Base-by-base conservation (phyloP, 2,113 vertebrate genomes). In the Phrynocephalus versicolor region DNA sequence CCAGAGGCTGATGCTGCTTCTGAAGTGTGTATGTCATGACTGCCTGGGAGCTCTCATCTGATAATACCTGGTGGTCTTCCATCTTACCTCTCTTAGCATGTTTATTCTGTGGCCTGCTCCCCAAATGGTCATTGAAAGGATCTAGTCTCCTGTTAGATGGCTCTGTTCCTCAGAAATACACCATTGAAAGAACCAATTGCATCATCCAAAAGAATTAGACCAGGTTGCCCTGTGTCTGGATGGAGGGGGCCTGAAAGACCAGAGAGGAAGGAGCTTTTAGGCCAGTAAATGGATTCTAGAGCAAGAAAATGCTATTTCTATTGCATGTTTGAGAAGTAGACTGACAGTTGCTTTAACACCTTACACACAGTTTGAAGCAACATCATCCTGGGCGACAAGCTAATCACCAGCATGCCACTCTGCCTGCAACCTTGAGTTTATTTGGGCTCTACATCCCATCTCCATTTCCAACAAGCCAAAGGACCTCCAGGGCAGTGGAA, bases 381-480 rank as follows among this genome's bases (percentile, higher is more conserved):
- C 33, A 67, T 86, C 37, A 87, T 30, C 27, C 51, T 70, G 72
- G 10, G 65, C 77, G 85, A 51, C 73, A 77, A n/a, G 79, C 72
- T 58, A 14, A 51, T 77, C 12, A 33, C 19, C 64, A 62, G 37
- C 13, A 4, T 62, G 80, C 80, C 51, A 71, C 4, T 60, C 79
- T 76, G 65, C 80, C 73, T 23, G 55, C 5, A 25, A 37, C 21
- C 35, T 62, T 82, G 62, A 7, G 51, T 45, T 71, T 64, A 69
- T 35, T 60, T 25, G 27, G 51, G 8, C 27, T 77, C 79, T 39
- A 7, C 35, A 58, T 62, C 64, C 35, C 55, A 33, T 19, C n/a
- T 37, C 39, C 6, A 51, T 33, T n/a, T 62, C 57, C 73, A 57
- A 65, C 70, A n/a, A 33, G 23, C 57, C 62, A 71, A 7, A 35